Evolutionary conservation across 2,888 invertebrate species (phyloP).

Genomic region (Arctia plantaginis): DNA sequence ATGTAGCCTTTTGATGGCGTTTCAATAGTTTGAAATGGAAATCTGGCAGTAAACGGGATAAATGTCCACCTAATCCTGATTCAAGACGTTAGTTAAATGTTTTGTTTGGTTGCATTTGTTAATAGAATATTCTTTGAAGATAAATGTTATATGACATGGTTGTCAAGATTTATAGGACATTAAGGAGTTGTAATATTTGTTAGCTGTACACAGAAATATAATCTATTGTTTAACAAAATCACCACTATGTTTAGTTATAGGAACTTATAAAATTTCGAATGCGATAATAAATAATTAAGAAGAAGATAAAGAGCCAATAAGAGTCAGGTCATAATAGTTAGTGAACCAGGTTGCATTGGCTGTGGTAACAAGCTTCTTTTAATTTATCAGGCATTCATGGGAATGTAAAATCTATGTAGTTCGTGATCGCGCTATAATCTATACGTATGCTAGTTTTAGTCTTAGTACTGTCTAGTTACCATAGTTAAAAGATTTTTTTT

Average conservation of each 20-base stretch:
- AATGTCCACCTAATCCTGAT: constrained; percentile 30
- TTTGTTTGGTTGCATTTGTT: constrained; percentile 28
- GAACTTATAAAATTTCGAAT: background rate
- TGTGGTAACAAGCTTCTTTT: background rate
- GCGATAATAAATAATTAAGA: background rate
- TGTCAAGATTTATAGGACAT: constrained; percentile 21
- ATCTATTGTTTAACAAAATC: background rate
- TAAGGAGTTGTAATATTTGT: constrained; percentile 13
- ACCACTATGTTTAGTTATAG: background rate
- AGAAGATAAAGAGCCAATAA: background rate
- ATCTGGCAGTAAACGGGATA: constrained; percentile 25
- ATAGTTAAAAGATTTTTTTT: no score
- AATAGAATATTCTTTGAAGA: constrained; percentile 30
- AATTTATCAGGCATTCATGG: no score
- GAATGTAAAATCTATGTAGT: no score
- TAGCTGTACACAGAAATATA: background rate
- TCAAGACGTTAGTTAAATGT: constrained; percentile 26
- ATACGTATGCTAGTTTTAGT: no score
- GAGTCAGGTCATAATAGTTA: no score
- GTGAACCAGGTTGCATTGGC: background rate
- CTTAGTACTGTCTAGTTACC: no score
- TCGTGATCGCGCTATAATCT: background rate
- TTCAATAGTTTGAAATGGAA: constrained; percentile 31
- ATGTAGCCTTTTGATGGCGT: constrained; percentile 29
- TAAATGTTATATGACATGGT: constrained; percentile 21